These are phyloP conservation scores for Loxodonta africana DNA, from an alignment of 2,113 vertebrate genomes.

Conservation along the genomic window DNA sequence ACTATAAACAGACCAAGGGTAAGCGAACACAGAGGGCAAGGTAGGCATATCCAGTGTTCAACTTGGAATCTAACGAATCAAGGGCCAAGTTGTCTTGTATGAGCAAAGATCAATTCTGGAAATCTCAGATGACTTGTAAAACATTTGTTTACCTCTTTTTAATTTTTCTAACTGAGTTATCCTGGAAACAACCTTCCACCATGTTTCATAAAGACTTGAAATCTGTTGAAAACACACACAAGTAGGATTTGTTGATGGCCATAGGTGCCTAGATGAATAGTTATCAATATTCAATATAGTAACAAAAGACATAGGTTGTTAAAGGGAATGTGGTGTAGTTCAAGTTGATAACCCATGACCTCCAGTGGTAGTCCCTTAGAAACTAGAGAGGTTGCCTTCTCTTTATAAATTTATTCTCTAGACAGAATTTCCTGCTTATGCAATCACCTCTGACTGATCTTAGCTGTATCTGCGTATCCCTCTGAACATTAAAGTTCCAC, in stretches of 20 bases:
- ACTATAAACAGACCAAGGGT: slow-evolving; percentile 96
- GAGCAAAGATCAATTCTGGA: not conserved
- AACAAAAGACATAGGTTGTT: not conserved
- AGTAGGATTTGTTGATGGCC: slow-evolving; percentile 78
- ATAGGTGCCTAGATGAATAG: slow-evolving; percentile 74
- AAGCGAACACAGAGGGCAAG: slow-evolving; percentile 86
- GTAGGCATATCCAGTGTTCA: slow-evolving; percentile 73
- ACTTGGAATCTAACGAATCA: slow-evolving; percentile 61
- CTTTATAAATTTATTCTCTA: slow-evolving; percentile 52
- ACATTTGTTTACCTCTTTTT: slow-evolving; percentile 64
- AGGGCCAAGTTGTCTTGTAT: slow-evolving; percentile 71
- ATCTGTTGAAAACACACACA: slow-evolving; percentile 81
- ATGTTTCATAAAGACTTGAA: slow-evolving; percentile 71
- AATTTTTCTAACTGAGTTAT: slow-evolving; percentile 80
- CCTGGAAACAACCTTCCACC: slow-evolving; percentile 73
- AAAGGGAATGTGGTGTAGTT: not conserved
- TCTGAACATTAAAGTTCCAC: slow-evolving; percentile 78
- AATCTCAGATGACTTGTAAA: slow-evolving; percentile 49
- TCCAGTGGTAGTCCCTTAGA: slow-evolving; percentile 63
- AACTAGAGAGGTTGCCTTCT: slow-evolving; percentile 63
- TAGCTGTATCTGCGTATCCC: slow-evolving; percentile 71
- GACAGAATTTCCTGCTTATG: slow-evolving; percentile 70
- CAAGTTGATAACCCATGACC: slow-evolving; percentile 66
- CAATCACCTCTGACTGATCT: slow-evolving; percentile 71
- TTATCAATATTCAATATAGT: not conserved